Evolutionary conservation across 2,888 invertebrate species (phyloP).

Genomic region (Aplocera efformata): DNA sequence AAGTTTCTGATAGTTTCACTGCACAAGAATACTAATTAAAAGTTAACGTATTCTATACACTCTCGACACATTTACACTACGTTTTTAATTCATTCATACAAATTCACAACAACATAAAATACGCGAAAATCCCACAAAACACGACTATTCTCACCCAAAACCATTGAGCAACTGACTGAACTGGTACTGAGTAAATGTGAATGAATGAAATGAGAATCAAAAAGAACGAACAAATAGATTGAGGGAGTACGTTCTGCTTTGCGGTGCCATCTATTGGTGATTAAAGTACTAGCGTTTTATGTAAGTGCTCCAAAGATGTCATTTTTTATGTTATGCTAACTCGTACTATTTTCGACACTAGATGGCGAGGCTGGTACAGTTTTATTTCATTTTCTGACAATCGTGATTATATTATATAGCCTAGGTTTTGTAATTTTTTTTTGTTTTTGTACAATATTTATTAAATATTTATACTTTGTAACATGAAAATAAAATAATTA

Average conservation of each 20-base stretch:
- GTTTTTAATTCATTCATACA: constrained; percentile 6
- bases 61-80: constrained; percentile 8
- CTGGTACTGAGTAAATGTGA: constrained; percentile 35
- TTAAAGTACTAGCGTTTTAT: too few species aligned
- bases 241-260: too few species aligned
- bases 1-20: constrained; percentile 1
- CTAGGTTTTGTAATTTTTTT: too few species aligned
- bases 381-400: too few species aligned
- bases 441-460: neutral
- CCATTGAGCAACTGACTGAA: constrained; percentile 44
- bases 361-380: too few species aligned
- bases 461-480: neutral
- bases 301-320: too few species aligned
- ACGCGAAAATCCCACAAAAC: constrained; percentile 29
- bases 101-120: constrained; percentile 19
- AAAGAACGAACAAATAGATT: constrained; percentile 1
- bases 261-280: too few species aligned
- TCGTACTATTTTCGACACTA: too few species aligned
- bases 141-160: constrained; percentile 31
- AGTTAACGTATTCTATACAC: neutral
- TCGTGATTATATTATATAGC: too few species aligned
- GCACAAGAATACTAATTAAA: constrained; percentile 25
- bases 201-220: constrained; percentile 38
- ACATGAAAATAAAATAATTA: too few species aligned
- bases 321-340: too few species aligned